A percentile compares a stretch with the other conserved stretches of the same genome.
Evolutionary conservation across 30 jellyfish, hydroid and myxozoan species (phyloP).

Genomic region (Hydractinia echinata): DNA sequence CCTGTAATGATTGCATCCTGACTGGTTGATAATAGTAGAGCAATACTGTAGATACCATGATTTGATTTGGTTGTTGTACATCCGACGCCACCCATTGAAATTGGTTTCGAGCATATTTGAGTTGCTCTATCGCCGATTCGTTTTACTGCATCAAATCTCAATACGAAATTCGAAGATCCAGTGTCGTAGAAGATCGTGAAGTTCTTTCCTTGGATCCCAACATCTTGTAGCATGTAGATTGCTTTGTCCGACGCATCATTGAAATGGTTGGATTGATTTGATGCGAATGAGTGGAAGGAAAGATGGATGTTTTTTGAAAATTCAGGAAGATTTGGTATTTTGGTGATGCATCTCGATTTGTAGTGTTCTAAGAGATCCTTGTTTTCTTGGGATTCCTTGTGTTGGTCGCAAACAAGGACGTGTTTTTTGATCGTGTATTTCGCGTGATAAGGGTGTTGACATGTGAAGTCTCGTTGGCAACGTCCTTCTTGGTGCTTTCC

Average conservation of each 20-base stretch:
- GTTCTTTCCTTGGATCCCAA: background rate
- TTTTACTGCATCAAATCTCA: background rate
- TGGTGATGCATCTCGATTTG: constrained; percentile 16
- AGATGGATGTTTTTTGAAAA: background rate
- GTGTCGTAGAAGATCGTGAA: constrained; percentile 9
- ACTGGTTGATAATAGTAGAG: background rate
- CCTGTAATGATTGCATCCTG: constrained; percentile 15
- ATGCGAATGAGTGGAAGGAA: background rate
- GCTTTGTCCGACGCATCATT: background rate
- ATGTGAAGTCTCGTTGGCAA: background rate
- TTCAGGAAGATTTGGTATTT: background rate
- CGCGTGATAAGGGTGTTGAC: no score
- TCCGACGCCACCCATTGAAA: background rate
- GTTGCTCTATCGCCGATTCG: constrained; percentile 1
- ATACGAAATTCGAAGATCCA: background rate
- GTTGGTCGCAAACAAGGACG: constrained; percentile 15
- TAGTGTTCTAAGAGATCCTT: constrained; percentile 28
- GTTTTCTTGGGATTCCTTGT: constrained; percentile 13
- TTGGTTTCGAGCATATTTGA: background rate
- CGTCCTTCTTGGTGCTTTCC: background rate
- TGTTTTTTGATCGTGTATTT: background rate
- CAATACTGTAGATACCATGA: background rate
- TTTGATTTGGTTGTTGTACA: background rate
- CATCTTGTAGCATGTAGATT: constrained; percentile 18
- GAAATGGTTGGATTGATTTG: background rate